Base-by-base conservation (phyloP, 2,113 vertebrate species). In the Elephantulus edwardii region DNA sequence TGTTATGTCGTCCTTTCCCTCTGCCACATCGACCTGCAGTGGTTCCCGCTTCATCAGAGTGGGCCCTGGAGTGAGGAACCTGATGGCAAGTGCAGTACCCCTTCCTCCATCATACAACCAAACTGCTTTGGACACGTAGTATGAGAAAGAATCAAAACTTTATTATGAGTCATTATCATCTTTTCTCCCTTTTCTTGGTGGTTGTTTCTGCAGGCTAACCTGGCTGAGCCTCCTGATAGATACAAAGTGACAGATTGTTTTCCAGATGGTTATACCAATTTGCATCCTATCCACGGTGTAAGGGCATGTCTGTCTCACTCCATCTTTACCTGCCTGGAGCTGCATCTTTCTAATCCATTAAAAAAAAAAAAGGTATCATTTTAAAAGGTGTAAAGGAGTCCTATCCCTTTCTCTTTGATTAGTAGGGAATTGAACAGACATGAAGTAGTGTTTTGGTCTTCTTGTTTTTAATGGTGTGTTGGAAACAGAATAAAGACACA, bases 211-310 rank as follows among this genome's bases (percentile, higher is more conserved):
- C 12, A 28, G 76, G 4, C 26, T n/a, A 40, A 58, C 28, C 86
- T 33, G 64, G 66, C 38, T 58, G 7, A 2, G 46, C 33, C 71
- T 66, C 72, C 50, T 80, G 93, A 92, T 30, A 40, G 90, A 88
- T 33, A 22, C 19, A 30, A 70, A 79, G 52, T 40, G 71, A 88
- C 93, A 93, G 85, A 71, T 83, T 50, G 80, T 60, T 72, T 91
- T 91, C 90, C 90, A 91, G 88, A 76, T 66, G 81, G 76, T 76
- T 58, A 72, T 89, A n/a, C 58, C 87, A 28, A 19, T 89, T 79
- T 44, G 35, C 35, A 11, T 6, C 11, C 48, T 17, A 13, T 44
- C 38, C 71, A 26, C 66, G 2, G 66, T 26, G 64, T 14, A 2
- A 20, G 70, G 70, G 74, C n/a, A 26, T 28, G 58, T 42, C 75